Base-by-base conservation (phyloP, 2,888 invertebrate genomes). In the Dorcus parallelipipedus region DNA sequence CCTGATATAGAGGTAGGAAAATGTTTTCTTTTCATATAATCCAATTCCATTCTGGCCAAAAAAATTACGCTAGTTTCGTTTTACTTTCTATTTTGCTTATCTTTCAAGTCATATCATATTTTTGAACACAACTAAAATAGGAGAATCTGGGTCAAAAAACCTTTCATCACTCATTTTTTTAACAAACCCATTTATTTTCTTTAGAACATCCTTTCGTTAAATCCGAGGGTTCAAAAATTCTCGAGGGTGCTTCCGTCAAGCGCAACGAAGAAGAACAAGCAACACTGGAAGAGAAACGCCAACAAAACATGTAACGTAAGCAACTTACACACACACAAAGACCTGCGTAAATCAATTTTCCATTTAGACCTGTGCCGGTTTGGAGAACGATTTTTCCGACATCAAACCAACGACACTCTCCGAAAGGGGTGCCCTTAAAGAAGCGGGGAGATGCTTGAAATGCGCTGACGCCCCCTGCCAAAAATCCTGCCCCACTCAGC, bases 381-480 rank as follows among this genome's bases (percentile, higher is more conserved):
- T 92, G 58, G 83, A 84, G 60, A 95, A 95, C 66, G 93, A 99
- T 78, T 99, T 99, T 77, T 91, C 93, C 64, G 98, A 99, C 73
- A 91, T 98, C 61, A 99, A 99, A 76, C 97, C 95, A 71, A 98
- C 97, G 1, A 98, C 98, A 0, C 75, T 99, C 47, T 96, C 97
- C 55, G 98, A 99, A 78, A 85, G 98, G 10, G 97, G 91, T 0
- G 98, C 98, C 0, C 79, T 99, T 39, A 86, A 83, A 64, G 97
- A 97, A 78, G 93, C 97, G 0, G 87, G 90, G 0, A 82, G 95
- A 50, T 95, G 95, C 70, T 80, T 95, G 17, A 95, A 95, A 76
- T 95, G 95, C 75, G 94, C 91, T 0, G 97, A 98, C 79, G 97
- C 97, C 0, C 97, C 97, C 0, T 98, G 98, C 72, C 98, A 98